Evolutionary conservation across 2,113 vertebrate species (phyloP), one percentile per base, ranked within the genome.

Genomic region (Epinephelus lanceolatus): DNA sequence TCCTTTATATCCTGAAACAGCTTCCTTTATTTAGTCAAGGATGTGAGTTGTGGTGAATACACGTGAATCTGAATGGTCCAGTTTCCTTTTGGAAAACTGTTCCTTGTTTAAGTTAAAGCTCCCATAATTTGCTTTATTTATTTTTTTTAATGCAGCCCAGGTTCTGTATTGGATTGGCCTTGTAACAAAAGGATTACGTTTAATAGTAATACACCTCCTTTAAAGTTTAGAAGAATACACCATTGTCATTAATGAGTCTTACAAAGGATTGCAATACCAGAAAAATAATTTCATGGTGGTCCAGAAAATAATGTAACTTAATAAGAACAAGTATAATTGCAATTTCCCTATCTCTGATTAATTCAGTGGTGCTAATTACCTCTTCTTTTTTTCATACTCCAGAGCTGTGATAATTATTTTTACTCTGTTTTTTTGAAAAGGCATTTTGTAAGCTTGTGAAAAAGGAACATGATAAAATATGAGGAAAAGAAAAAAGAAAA

Each of bases 261-360:
- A 74, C n/a, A 73, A 62, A 73, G 51, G 15, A 84, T 75, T 60
- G 63, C 59, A 81, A 71, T 63, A 87, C 1, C 4, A 80, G 79
- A 40, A 88, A 80, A 84, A 89, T 87, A 23, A 92, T 93, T 90
- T 88, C 82, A 91, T 3, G 88, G 91, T 89, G 92, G 91, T 91
- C 85, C 57, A 69, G 72, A 79, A 91, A 87, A 93, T 92, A 93
- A 93, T 90, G 80, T 85, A 86, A 91, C 87, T 90, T 90, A 92
- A 92, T 90, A 91, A 83, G 88, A 92, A 91, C 79, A 89, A 86
- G 89, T 84, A 87, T 86, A 93, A 93, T 93, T 93, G 91, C 89
- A 90, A 90, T 92, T 89, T 94, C 87, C 87, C 89, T 88, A 90
- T 87, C 87, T 76, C 74, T 90, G 92, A 94, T 94, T 94, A 94